Evolutionary conservation across 2,888 invertebrate species (phyloP), one percentile per base, ranked within the genome.

Genomic region (Smittia sp.): DNA sequence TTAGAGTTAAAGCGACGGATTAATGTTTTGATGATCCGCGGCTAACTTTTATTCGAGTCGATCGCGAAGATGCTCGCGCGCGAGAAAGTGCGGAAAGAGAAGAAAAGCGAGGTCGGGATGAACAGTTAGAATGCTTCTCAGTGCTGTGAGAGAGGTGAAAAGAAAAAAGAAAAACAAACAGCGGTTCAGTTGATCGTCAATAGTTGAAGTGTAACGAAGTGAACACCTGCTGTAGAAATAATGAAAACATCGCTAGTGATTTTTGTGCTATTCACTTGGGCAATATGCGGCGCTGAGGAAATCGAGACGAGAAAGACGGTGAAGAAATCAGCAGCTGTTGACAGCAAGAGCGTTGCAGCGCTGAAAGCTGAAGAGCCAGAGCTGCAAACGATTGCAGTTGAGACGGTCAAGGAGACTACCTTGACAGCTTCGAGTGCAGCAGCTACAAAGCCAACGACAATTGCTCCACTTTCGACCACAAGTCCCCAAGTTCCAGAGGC

Each of bases 141-240:
- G 46, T 46, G 46, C n/a, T 46, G 2, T 46, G 15, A 46, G 46
- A 46, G 46, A 11, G n/a, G 46, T 32, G 46, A 46, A 46, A 46
- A 46, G 46, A 11, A 46, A 15, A 38, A 46, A 46, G 46, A 46
- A 46, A 46, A 46, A 46, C n/a, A 46, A 46, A 46, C 15, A 11
- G 11, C 46, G 46, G 2, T 11, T 46, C 38, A 66, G 66, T 66
- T 38, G 38, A 32, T 20, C 32, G 18, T 15, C 32, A 38, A 38
- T 38, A 11, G n/a, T 66, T 66, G 32, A 66, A 66, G 18, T 38
- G 66, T 38, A 38, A 11, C 15, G 66, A 39, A 66, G 66, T 18
- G 15, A 18, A 25, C 25, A 27, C 9, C 15, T n/a, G 25, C 25
- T 25, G 13, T 32, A 32, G 32, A 66, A 38, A 38, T 32, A 15